phyloP scores from a whole-genome alignment of 2,113 vertebrate species.

The Ictalurus punctatus region DNA sequence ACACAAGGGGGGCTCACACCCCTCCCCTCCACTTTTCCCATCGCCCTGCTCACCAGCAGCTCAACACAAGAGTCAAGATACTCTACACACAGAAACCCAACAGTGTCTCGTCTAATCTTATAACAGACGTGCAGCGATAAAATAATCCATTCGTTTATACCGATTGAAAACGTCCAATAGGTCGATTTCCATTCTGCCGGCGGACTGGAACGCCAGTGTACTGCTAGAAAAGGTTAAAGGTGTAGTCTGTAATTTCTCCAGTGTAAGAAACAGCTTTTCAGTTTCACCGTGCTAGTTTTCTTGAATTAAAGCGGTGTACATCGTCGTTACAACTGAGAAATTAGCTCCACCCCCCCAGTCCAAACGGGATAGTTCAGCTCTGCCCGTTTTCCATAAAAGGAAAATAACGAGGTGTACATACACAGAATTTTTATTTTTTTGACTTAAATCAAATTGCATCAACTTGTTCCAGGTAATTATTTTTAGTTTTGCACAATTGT shows the following conservation, averaged over 20 bases:
- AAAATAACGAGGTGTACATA: neutral
- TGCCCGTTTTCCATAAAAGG: neutral
- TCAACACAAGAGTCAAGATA: no score
- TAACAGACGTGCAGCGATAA: no score
- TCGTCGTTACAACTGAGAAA: neutral
- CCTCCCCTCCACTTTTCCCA: no score
- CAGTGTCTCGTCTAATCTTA: no score
- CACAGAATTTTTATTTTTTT: neutral
- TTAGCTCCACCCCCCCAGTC: neutral
- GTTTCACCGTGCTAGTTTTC: neutral
- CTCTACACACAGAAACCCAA: no score
- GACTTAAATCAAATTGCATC: neutral
- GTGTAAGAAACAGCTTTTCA: neutral
- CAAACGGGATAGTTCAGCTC: neutral
- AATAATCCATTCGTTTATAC: no score
- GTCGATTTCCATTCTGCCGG: no score
- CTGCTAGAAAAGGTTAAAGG: neutral
- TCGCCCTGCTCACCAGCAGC: no score
- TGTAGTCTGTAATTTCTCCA: neutral
- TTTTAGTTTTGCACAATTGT: neutral
- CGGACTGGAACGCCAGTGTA: no score
- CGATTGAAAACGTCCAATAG: no score
- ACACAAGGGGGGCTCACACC: no score
- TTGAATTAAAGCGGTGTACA: neutral
- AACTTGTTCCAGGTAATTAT: neutral